Conservation (phyloP, 2,113 vertebrate genomes). For the Pygoscelis adeliae region DNA sequence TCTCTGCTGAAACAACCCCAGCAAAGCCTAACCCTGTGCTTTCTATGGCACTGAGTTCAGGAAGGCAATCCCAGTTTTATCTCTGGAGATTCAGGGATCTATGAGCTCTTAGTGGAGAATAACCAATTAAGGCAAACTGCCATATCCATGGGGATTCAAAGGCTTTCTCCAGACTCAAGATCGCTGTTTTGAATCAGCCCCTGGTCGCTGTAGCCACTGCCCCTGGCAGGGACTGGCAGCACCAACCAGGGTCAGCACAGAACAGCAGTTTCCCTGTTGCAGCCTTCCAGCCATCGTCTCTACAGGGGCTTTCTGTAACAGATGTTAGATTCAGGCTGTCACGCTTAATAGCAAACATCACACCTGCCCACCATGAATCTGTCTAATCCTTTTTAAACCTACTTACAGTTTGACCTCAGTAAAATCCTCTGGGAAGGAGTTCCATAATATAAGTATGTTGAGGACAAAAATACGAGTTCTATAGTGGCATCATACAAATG, state of each 20-base stretch:
- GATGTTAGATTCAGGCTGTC: neutral
- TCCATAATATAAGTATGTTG: neutral
- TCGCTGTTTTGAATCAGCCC: neutral
- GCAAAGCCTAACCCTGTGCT: neutral
- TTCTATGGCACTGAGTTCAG: neutral
- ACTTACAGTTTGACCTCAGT: neutral
- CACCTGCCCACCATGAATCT: neutral
- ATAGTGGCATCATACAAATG: neutral
- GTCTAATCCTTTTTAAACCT: constrained; percentile 40
- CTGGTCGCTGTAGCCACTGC: neutral
- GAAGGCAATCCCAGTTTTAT: neutral
- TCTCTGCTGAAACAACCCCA: neutral
- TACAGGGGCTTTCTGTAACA: neutral
- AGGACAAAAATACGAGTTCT: neutral
- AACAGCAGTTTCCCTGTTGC: neutral
- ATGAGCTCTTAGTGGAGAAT: neutral
- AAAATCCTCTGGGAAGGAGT: neutral
- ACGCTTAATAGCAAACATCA: neutral
- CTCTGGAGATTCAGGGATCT: neutral
- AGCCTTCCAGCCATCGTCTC: neutral
- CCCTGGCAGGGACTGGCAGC: neutral
- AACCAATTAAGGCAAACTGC: neutral
- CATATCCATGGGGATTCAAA: neutral
- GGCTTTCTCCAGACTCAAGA: neutral
- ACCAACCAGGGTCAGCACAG: neutral